Evolutionary conservation across 1,140 invertebrate species (phyloP).

Genomic region (Drosophila willistoni): DNA sequence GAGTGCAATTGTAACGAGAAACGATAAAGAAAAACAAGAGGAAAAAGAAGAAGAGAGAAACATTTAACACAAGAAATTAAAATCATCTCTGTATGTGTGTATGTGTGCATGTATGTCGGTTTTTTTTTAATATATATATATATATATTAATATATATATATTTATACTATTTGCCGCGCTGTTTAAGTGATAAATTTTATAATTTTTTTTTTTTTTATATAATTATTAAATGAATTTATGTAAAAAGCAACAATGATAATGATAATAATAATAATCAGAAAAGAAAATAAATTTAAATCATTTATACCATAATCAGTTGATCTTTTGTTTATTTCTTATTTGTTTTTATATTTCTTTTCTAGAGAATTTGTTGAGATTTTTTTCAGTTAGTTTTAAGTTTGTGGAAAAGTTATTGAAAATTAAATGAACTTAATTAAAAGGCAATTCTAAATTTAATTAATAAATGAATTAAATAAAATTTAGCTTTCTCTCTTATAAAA

Average conservation of each 20-base stretch:
- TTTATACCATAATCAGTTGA: constrained; percentile 55
- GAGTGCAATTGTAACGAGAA: no score
- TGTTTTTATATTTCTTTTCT: background rate
- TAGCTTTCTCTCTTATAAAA: no score
- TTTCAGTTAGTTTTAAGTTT: no score
- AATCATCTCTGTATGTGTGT: background rate
- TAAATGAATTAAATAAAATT: no score
- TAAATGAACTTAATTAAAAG: no score
- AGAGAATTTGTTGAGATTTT: background rate
- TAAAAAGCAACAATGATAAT: constrained; percentile 63
- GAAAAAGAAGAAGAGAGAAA: background rate
- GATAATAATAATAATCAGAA: constrained; percentile 42
- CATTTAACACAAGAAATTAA: background rate
- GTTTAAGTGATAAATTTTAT: constrained; percentile 70
- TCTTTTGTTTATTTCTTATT: constrained; percentile 25
- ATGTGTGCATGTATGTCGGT: background rate
- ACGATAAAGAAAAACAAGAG: no score
- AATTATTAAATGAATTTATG: constrained; percentile 78
- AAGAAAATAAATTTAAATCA: constrained; percentile 69
- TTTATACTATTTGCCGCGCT: constrained; percentile 59
- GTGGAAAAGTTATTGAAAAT: no score
- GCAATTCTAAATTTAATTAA: no score
- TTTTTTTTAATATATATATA: constrained; percentile 33
- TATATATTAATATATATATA: constrained; percentile 33
- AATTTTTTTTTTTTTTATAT: constrained; percentile 43